Evolutionary conservation across 2,797 vertebrate species (phyloP), one percentile per base, ranked within the genome.

Genomic region (Enteromius trimaculatus): DNA sequence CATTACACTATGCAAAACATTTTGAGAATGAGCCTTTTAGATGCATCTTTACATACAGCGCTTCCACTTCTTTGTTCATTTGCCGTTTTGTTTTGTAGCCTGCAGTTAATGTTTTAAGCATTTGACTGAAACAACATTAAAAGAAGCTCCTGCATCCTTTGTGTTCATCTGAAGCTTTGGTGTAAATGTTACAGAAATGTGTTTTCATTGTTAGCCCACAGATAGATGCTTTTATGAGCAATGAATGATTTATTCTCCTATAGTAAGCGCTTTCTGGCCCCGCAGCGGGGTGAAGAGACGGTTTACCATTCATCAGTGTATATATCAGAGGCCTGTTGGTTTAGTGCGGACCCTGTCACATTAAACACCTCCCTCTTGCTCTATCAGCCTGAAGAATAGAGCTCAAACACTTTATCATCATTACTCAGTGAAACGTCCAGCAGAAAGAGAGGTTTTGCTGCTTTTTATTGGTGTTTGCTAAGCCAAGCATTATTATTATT

Each of bases 301-400:
- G 79, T 81, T 81, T 62, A 71, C 13, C 37, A 60, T 71, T 58
- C 29, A 80, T 60, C 66, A 39, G 34, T 42, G 79, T 80, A 6
- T 74, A 53, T 44, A 70, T 80, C 65, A 60, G 29, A 62, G 13
- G 6, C 29, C 66, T 60, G 51, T 71, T 60, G 66, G 13, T 71
- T 70, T 47, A 44, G 31, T 79, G 21, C 0, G 14, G 31, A 55
- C 21, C 14, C 31, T 19, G 9, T 58, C 49, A 55, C 51, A 55
- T 69, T 17, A 69, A 55, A 42, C 34, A 17, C 29, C 26, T 21
- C 70, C 31, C 70, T 72, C 47, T 34, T 2, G 10, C 70, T 72
- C 70, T 51, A 47, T 31, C 42, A 49, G 42, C 23, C 69, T 49
- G 44, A 77, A 77, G 16, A 60, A 60, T 17, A 62, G 37, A 60